Evolutionary conservation across 2,113 vertebrate genomes (phyloP).

Genomic region (Clarias macrocephalus): DNA sequence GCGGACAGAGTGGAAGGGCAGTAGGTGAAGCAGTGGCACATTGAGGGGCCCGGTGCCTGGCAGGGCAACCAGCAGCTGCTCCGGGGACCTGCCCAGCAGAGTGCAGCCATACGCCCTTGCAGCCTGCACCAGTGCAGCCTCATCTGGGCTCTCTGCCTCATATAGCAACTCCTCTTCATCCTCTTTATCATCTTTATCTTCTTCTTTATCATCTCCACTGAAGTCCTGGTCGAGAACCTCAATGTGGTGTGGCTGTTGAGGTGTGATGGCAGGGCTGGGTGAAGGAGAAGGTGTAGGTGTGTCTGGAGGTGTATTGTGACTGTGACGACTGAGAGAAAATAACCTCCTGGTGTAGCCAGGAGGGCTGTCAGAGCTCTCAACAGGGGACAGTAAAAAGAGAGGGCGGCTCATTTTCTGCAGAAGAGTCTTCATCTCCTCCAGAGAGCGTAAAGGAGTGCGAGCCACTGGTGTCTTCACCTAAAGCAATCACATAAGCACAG

Average conservation of each 20-base stretch:
- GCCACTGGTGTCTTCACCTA: slow-evolving; percentile 73
- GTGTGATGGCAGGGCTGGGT: neutral
- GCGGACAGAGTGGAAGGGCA: slow-evolving; percentile 88
- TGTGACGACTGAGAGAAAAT: slow-evolving; percentile 70
- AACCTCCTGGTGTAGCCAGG: slow-evolving; percentile 70
- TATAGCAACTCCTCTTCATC: slow-evolving; percentile 64
- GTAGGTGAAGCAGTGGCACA: slow-evolving; percentile 83
- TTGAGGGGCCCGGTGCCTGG: slow-evolving; percentile 76
- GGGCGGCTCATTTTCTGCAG: slow-evolving; percentile 83
- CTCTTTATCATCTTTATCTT: slow-evolving; percentile 8
- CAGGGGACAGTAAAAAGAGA: slow-evolving; percentile 67
- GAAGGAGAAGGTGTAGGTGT: neutral
- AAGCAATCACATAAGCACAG: neutral
- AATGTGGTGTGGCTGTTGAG: neutral
- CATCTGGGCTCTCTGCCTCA: slow-evolving; percentile 80
- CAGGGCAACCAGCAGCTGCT: slow-evolving; percentile 82
- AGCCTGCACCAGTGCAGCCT: slow-evolving; percentile 75
- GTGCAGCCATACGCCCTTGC: slow-evolving; percentile 80
- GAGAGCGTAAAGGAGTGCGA: slow-evolving; percentile 75
- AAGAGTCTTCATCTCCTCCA: slow-evolving; percentile 86
- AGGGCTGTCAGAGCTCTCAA: slow-evolving; percentile 64
- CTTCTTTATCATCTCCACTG: neutral
- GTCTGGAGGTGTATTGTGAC: slow-evolving; percentile 55
- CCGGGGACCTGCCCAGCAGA: slow-evolving; percentile 77
- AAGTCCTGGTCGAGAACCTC: neutral